Conservation (phyloP, 2,113 vertebrate species). For the Mastomys natalensis region DNA sequence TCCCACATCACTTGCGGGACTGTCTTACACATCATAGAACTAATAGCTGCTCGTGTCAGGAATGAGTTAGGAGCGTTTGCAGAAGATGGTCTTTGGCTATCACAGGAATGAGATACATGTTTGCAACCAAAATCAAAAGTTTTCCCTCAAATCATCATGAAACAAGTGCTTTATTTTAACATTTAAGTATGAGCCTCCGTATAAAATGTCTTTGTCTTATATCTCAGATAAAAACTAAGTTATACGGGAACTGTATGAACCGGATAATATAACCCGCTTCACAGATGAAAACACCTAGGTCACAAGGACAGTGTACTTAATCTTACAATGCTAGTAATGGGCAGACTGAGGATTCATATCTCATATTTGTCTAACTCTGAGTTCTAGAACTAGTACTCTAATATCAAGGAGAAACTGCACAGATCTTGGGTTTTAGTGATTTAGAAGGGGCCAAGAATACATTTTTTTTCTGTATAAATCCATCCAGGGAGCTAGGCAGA, state of each 20-base stretch:
- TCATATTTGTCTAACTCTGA: background rate
- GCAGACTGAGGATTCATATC: background rate
- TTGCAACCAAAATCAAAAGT: background rate
- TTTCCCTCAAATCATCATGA: background rate
- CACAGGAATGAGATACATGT: background rate
- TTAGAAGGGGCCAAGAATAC: background rate
- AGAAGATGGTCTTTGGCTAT: background rate
- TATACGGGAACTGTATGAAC: background rate
- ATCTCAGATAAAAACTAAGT: background rate
- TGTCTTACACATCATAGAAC: background rate
- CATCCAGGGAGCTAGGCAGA: background rate
- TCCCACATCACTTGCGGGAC: background rate
- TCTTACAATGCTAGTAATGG: background rate
- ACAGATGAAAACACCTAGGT: conserved; percentile 12
- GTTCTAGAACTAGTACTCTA: background rate
- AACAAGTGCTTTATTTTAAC: background rate
- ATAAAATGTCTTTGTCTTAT: background rate
- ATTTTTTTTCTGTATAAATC: background rate
- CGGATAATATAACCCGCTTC: background rate
- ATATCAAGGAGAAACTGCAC: background rate
- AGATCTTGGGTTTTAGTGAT: background rate
- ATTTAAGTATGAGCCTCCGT: background rate
- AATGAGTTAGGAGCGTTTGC: background rate
- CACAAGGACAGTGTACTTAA: background rate
- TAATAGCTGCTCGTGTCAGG: background rate